phyloP scores from a whole-genome alignment of 2,797 vertebrate species.

The Yasuhikotakia modesta region DNA sequence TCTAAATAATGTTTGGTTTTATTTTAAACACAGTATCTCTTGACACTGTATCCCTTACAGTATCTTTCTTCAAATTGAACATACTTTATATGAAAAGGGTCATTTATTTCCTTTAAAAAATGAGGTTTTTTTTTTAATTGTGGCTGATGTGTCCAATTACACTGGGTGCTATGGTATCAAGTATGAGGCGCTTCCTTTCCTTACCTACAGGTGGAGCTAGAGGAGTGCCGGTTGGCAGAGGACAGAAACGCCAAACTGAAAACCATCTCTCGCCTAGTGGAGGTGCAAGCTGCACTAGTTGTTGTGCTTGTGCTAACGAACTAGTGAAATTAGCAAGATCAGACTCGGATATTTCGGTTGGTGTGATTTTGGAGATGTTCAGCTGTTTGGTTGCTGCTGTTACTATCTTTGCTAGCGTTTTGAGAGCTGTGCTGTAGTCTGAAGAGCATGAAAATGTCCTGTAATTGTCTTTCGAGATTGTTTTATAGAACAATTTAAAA shows the following conservation, averaged over 20 bases:
- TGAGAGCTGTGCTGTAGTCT: not conserved
- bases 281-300: constrained; percentile 74
- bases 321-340: not conserved
- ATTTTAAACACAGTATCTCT: too few relatives aligned
- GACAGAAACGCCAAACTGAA: constrained; percentile 84
- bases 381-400: not conserved
- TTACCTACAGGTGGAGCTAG: constrained; percentile 82
- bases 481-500: too few relatives aligned
- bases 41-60: too few relatives aligned
- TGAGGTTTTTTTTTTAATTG: not conserved
- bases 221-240: constrained; percentile 82
- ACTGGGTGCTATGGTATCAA: not conserved
- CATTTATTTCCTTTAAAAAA: too few relatives aligned
- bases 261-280: constrained; percentile 80
- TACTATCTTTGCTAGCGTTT: not conserved
- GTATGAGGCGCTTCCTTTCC: not conserved
- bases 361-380: not conserved
- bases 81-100: too few relatives aligned
- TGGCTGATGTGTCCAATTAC: not conserved
- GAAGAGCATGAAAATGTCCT: too few relatives aligned
- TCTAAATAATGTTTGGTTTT: too few relatives aligned
- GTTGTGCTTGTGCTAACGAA: not conserved
- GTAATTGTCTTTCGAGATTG: not conserved
- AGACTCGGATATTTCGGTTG: not conserved
- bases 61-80: too few relatives aligned